phyloP scores from a whole-genome alignment of 2,888 invertebrate species.

The Hirtodrosophila confusa region DNA sequence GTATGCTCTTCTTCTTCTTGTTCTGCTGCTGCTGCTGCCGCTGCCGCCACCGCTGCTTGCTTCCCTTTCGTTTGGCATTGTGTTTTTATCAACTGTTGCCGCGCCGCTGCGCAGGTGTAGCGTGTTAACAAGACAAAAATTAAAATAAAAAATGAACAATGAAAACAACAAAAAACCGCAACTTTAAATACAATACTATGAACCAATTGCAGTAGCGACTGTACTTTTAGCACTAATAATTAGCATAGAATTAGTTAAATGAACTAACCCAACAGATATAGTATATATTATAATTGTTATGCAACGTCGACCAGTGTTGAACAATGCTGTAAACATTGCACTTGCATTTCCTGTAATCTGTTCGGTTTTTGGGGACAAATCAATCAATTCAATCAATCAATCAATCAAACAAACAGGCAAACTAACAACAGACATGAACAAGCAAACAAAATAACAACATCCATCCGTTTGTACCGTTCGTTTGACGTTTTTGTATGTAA shows the following conservation, averaged over 20 bases:
- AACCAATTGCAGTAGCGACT: conserved; percentile 61
- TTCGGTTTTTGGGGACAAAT: conserved; percentile 71
- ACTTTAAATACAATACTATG: conserved; percentile 43
- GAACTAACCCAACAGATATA: conserved; percentile 33
- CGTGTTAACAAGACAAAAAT: conserved; percentile 60
- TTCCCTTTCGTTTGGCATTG: conserved; percentile 53
- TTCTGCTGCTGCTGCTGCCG: conserved; percentile 29
- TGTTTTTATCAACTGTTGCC: conserved; percentile 59
- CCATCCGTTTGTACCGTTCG: conserved; percentile 27
- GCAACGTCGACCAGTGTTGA: conserved; percentile 48
- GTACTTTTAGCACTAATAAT: conserved; percentile 62
- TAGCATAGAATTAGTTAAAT: conserved; percentile 54
- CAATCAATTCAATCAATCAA: conserved; percentile 39
- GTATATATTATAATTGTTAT: conserved; percentile 25
- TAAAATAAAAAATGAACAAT: conserved; percentile 39
- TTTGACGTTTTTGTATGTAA: conserved; percentile 33
- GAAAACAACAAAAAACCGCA: conserved; percentile 53
- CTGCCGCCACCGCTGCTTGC: conserved; percentile 36
- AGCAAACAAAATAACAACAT: conserved; percentile 36
- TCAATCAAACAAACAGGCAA: conserved; percentile 30
- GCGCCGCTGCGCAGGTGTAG: conserved; percentile 74
- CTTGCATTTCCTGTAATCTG: conserved; percentile 60
- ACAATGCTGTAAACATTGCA: conserved; percentile 51
- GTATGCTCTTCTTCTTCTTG: conserved; percentile 52
- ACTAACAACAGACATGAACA: conserved; percentile 17